Percentiles rank a stretch among this genome's conserved stretches.
These are phyloP conservation scores for Cossypha polioptera DNA, from an alignment of 2,797 vertebrate species.

Conservation along the genomic window DNA sequence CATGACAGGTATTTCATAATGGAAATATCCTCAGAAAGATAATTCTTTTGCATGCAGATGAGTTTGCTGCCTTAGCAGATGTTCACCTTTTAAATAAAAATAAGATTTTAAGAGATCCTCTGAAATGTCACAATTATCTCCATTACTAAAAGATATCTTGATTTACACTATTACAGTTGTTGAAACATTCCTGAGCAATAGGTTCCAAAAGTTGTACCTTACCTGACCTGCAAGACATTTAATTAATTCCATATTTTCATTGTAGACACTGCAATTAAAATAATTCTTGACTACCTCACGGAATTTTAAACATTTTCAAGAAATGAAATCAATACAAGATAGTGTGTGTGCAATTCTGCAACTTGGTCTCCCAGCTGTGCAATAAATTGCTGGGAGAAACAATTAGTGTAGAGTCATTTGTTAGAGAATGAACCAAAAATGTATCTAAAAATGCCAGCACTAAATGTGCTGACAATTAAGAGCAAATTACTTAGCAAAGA, in stretches of 20 bases:
- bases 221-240: slow-evolving; percentile 37
- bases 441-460: slow-evolving; percentile 62
- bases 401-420: slow-evolving; percentile 68
- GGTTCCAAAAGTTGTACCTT: slow-evolving; percentile 49
- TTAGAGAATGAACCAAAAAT: slow-evolving; percentile 66
- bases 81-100: slow-evolving; percentile 70
- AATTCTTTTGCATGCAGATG: slow-evolving; percentile 49
- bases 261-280: slow-evolving; percentile 68
- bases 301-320: slow-evolving; percentile 64
- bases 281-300: slow-evolving; percentile 61
- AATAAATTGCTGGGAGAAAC: slow-evolving; percentile 63
- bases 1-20: slow-evolving; percentile 59
- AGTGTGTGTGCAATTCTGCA: background rate
- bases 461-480: slow-evolving; percentile 67
- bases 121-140: slow-evolving; percentile 61
- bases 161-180: slow-evolving; percentile 61
- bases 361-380: slow-evolving; percentile 47
- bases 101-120: slow-evolving; percentile 48
- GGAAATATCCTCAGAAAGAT: slow-evolving; percentile 47
- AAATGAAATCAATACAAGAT: slow-evolving; percentile 18
- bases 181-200: slow-evolving; percentile 48
- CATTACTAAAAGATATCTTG: slow-evolving; percentile 65
- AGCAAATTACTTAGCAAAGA: slow-evolving; percentile 64
- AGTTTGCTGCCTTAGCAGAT: slow-evolving; percentile 52
- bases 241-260: slow-evolving; percentile 66